Evolutionary conservation across 1,140 invertebrate genomes (phyloP).

Genomic region (Camponotus vicinus): DNA sequence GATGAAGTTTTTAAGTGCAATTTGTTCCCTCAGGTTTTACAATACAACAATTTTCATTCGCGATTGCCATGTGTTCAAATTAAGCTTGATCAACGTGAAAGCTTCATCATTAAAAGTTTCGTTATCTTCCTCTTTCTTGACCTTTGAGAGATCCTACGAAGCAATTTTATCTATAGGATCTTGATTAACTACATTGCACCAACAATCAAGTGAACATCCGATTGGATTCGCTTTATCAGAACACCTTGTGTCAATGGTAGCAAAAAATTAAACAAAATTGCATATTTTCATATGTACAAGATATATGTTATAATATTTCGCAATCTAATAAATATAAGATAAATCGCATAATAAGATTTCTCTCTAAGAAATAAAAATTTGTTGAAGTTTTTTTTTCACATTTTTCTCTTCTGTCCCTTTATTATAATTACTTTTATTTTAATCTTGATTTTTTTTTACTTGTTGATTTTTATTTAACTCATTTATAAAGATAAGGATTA

Average conservation of each 20-base stretch:
- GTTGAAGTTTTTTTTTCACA: not conserved
- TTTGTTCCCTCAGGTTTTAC: not conserved
- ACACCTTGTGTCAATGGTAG: not conserved
- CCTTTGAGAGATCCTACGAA: not conserved
- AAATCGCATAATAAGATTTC: not conserved
- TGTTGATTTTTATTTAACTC: not conserved
- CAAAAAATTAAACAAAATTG: not conserved
- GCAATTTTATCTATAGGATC: constrained; percentile 23
- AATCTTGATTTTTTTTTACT: not conserved
- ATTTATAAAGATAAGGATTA: not conserved
- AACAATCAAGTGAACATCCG: constrained; percentile 3
- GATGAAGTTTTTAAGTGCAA: not conserved
- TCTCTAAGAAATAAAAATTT: not conserved
- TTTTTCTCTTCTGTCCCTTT: not conserved
- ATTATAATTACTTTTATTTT: not conserved
- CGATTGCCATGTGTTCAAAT: not conserved
- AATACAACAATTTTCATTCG: not conserved
- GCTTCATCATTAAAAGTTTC: not conserved
- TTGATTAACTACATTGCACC: not conserved
- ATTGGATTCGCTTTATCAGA: not conserved
- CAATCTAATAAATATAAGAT: too few relatives aligned
- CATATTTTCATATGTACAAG: not conserved
- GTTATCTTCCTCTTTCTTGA: not conserved
- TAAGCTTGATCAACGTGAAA: constrained; percentile 26
- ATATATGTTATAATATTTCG: too few relatives aligned